These are phyloP conservation scores for Perodicticus potto DNA, from an alignment of 2,797 vertebrate species.

Conservation along the genomic window DNA sequence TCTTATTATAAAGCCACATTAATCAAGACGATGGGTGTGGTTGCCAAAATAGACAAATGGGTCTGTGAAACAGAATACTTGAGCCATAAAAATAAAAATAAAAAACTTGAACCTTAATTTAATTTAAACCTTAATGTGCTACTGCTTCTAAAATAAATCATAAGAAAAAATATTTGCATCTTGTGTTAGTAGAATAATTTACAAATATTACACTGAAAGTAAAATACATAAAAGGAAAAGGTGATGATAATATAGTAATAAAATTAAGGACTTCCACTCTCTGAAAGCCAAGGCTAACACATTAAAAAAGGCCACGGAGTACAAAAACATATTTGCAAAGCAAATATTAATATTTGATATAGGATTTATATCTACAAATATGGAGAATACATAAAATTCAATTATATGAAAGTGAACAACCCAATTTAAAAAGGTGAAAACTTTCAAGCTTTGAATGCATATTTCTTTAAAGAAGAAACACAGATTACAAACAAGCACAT, in stretches of 20 bases:
- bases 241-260: too few relatives aligned
- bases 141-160: neutral
- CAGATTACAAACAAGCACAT: accelerated
- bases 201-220: neutral
- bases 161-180: neutral
- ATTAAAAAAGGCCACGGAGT: neutral
- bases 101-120: too few relatives aligned
- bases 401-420: neutral
- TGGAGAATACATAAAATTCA: neutral
- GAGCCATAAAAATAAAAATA: neutral
- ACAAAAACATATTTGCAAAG: neutral
- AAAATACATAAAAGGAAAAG: neutral
- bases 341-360: neutral
- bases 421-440: neutral
- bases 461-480: neutral
- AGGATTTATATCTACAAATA: neutral
- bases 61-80: too few relatives aligned
- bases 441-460: neutral
- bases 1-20: neutral
- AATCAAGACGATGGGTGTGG: too few relatives aligned
- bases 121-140: neutral
- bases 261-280: neutral
- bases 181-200: neutral
- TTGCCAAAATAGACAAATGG: too few relatives aligned
- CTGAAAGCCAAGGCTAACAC: neutral